A percentile compares a stretch with the other conserved stretches of the same genome.
Conservation (phyloP, 2,797 vertebrate species). For the Acrossocheilus wenchowensis region DNA sequence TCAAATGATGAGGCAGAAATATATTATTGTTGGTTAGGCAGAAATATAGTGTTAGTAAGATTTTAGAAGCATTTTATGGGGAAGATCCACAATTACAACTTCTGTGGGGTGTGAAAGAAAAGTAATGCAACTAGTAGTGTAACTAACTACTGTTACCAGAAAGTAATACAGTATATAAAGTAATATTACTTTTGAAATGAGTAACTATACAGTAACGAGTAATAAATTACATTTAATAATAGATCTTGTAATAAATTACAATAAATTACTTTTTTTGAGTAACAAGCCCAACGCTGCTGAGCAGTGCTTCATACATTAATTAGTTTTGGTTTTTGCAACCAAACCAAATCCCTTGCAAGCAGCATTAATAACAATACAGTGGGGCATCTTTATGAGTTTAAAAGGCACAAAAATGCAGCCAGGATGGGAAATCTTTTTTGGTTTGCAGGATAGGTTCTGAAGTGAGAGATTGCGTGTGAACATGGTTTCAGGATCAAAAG, state of each 20-base stretch:
- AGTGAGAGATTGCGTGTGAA: constrained; percentile 1
- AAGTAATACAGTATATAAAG: not conserved
- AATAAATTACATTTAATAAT: not conserved
- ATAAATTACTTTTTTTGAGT: not conserved
- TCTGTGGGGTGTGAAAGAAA: not conserved
- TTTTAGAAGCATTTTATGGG: not conserved
- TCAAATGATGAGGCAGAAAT: not conserved
- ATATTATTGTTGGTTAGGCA: not conserved
- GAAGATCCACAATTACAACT: not conserved
- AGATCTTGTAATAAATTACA: not conserved
- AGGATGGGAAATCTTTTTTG: not conserved
- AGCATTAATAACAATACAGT: not conserved
- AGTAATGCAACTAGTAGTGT: not conserved
- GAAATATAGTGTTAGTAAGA: not conserved
- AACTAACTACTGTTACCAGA: not conserved
- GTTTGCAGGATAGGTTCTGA: not conserved
- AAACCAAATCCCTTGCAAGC: not conserved
- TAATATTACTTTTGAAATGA: not conserved
- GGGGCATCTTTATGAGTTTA: not conserved
- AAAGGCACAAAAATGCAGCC: not conserved
- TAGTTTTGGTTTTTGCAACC: too few species aligned
- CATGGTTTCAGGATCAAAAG: constrained; percentile 20
- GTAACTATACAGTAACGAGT: not conserved
- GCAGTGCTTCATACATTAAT: not conserved
- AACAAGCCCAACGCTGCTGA: too few species aligned